phyloP scores from a whole-genome alignment of 1,140 invertebrate species.

The Drosophila mojavensis region DNA sequence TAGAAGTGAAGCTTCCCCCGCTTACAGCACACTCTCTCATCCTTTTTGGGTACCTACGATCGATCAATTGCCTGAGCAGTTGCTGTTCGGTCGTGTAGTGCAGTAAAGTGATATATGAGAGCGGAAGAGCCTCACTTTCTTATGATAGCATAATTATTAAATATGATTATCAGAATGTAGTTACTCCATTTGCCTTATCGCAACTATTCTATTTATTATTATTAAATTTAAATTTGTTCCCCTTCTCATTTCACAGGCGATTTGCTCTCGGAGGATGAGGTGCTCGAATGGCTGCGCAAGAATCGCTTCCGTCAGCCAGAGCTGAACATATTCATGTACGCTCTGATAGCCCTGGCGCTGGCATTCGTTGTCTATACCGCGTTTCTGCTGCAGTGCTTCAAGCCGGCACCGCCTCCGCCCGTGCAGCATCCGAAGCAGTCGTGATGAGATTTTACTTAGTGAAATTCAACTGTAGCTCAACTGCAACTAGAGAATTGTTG shows the following conservation, averaged over 20 bases:
- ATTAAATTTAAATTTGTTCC: too few relatives aligned
- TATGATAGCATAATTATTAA: too few relatives aligned
- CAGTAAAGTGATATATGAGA: too few relatives aligned
- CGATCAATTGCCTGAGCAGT: too few relatives aligned
- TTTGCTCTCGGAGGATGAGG: slow-evolving; percentile 92
- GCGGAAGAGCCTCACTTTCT: too few relatives aligned
- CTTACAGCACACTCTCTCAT: too few relatives aligned
- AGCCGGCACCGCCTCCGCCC: slow-evolving; percentile 86
- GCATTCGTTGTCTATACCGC: slow-evolving; percentile 95
- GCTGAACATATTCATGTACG: slow-evolving; percentile 97
- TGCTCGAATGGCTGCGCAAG: slow-evolving; percentile 96
- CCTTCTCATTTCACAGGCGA: slow-evolving; percentile 86
- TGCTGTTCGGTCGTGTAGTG: too few relatives aligned
- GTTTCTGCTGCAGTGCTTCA: slow-evolving; percentile 95
- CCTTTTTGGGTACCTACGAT: too few relatives aligned
- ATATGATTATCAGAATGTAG: too few relatives aligned
- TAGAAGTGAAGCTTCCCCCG: too few relatives aligned
- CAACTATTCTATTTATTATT: too few relatives aligned
- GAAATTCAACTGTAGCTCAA: slow-evolving; percentile 13
- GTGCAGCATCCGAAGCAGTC: slow-evolving; percentile 83
- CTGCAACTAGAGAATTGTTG: slow-evolving; percentile 22
- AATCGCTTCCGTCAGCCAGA: slow-evolving; percentile 97
- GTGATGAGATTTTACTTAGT: slow-evolving; percentile 46
- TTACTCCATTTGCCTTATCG: too few relatives aligned
- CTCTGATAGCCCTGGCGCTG: slow-evolving; percentile 92